Evolutionary conservation across 2,888 invertebrate species (phyloP).

Genomic region (Macrosiphum euphorbiae): DNA sequence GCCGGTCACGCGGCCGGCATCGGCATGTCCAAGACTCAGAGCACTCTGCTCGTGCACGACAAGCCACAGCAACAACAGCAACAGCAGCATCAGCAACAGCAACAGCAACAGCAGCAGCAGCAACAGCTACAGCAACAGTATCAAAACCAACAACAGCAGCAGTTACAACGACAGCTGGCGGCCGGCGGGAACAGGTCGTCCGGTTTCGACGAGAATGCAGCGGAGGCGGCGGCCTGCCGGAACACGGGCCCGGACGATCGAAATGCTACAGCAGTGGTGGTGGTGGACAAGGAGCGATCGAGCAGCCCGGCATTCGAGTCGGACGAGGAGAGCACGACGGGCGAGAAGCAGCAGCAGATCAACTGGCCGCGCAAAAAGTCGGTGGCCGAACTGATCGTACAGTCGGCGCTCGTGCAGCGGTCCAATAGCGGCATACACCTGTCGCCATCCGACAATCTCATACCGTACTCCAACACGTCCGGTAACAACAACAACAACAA

Average conservation of each 20-base stretch:
- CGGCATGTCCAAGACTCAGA: constrained; percentile 83
- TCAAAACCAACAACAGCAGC: constrained; percentile 74
- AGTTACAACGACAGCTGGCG: constrained; percentile 66
- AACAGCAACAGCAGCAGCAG: constrained; percentile 70
- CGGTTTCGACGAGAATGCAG: neutral
- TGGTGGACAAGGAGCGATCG: constrained; percentile 77
- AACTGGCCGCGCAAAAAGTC: constrained; percentile 66
- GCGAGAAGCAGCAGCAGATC: constrained; percentile 68
- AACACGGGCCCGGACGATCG: neutral
- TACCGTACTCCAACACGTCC: constrained; percentile 27
- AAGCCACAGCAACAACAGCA: constrained; percentile 70
- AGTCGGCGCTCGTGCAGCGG: constrained; percentile 69
- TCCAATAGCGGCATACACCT: constrained; percentile 64
- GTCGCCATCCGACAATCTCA: constrained; percentile 59
- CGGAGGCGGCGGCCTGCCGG: neutral
- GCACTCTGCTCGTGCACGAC: constrained; percentile 79
- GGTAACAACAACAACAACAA: neutral
- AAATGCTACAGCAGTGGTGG: constrained; percentile 32
- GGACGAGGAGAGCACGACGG: constrained; percentile 80
- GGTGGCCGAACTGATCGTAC: constrained; percentile 78
- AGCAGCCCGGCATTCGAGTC: constrained; percentile 96
- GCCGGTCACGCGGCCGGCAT: constrained; percentile 89
- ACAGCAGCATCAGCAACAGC: constrained; percentile 66
- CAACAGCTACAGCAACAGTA: constrained; percentile 69
- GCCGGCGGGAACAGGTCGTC: neutral